Evolutionary conservation across 2,113 vertebrate genomes (phyloP), one percentile per base, ranked within the genome.

Genomic region (Parotia lawesii): DNA sequence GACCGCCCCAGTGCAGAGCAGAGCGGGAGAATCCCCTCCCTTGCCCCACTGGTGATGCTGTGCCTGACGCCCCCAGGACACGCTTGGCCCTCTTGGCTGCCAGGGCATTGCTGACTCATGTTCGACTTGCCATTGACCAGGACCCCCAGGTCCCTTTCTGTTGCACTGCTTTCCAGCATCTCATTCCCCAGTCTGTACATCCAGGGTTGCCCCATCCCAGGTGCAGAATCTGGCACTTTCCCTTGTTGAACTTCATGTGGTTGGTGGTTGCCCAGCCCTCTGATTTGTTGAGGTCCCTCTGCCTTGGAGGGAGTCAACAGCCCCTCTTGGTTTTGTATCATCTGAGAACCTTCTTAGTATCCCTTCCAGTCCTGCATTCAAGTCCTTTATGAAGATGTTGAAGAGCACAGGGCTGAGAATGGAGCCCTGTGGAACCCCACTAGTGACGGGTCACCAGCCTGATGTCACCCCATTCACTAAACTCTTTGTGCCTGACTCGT

Each of bases 11-110:
- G 33, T 1, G 6, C 57, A 45, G 38, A 45, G 38, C 25, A 71
- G 56, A 35, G 15, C 0, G 0, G 57, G 48, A 33, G 28, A 72
- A 28, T 38, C 27, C 11, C 45, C 14, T 62, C 22, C 18, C n/a
- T 33, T 62, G 38, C 18, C 16, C 0, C 0, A 5, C 27, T 25
- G 56, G 19, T 0, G 0, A 20, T 60, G 65, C 35, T 58, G 35
- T 5, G 29, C 19, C 24, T 60, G 54, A 20, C 42, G 24, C 3
- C 19, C 7, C 31, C 37, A 50, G 65, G 24, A 48, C 53, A 67
- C 0, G 1, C 1, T 0, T 15, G 35, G 15, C 15, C 20, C 45
- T 40, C 24, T 24, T n/a, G 37, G 1, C 54, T 29, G 45, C 24
- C 54, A 70, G 54, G 29, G 24, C 29, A 70, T 24, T 23, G 7